phyloP scores from a whole-genome alignment of 2,113 vertebrate species.

The Hystrix cristata region DNA sequence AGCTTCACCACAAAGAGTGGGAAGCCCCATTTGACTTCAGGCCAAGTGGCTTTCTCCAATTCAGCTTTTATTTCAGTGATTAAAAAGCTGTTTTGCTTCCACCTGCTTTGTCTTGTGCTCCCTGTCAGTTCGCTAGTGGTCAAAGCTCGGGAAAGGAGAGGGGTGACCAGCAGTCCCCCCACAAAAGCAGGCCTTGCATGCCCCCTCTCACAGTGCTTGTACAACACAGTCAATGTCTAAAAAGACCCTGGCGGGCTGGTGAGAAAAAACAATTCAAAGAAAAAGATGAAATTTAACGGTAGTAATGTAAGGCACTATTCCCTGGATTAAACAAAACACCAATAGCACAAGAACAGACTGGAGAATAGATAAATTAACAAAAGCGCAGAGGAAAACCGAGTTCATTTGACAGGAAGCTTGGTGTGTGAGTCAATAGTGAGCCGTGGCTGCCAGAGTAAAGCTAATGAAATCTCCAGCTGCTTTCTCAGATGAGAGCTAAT shows the following conservation, averaged over 20 bases:
- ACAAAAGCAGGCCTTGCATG: background rate
- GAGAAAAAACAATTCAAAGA: background rate
- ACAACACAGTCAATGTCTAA: background rate
- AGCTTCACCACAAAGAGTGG: background rate
- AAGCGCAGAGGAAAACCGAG: conserved; percentile 65
- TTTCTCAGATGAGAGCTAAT: conserved; percentile 40
- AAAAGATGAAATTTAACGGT: background rate
- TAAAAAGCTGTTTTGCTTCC: background rate
- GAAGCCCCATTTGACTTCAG: background rate
- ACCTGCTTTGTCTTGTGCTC: background rate
- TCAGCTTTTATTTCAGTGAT: background rate
- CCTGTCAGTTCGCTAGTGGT: background rate
- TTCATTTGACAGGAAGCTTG: conserved; percentile 66
- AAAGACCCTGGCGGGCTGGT: background rate
- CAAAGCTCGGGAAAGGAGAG: background rate
- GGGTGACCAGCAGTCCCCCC: background rate
- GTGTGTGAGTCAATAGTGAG: conserved; percentile 64
- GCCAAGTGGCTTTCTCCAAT: background rate
- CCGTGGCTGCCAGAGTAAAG: conserved; percentile 65
- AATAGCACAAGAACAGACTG: background rate
- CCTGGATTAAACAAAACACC: background rate
- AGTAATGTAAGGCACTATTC: background rate
- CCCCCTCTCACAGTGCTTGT: background rate
- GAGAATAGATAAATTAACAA: conserved; percentile 65
- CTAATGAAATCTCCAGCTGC: conserved; percentile 66